Evolutionary conservation across 2,113 vertebrate species (phyloP).

Genomic region (Upupa epops): DNA sequence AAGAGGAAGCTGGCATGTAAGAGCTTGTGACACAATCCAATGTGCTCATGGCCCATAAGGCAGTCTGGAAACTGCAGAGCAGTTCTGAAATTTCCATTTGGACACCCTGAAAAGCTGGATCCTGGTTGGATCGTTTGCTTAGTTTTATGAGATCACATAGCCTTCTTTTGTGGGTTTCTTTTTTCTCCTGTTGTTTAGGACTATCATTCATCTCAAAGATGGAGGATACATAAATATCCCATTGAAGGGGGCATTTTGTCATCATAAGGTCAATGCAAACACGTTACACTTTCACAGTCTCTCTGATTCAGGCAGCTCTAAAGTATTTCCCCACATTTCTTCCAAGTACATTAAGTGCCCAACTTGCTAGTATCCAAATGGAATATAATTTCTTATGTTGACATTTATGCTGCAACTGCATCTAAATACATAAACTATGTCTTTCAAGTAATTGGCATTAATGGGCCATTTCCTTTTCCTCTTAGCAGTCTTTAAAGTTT

Average conservation of each 20-base stretch:
- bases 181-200: slow-evolving; percentile 4
- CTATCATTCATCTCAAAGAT: slow-evolving; percentile 40
- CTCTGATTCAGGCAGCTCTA: slow-evolving; percentile 28
- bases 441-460: slow-evolving; percentile 39
- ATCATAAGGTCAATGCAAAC: slow-evolving; percentile 36
- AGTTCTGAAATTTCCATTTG: slow-evolving; percentile 33
- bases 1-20: not conserved
- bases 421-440: slow-evolving; percentile 2
- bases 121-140: slow-evolving; percentile 10
- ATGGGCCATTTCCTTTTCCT: slow-evolving; percentile 25
- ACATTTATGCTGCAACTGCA: slow-evolving; percentile 40
- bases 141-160: slow-evolving; percentile 29
- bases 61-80: slow-evolving; percentile 25
- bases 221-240: not conserved
- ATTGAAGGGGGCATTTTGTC: slow-evolving; percentile 8
- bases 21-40: not conserved
- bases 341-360: not conserved
- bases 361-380: slow-evolving; percentile 45
- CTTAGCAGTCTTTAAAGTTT: not conserved
- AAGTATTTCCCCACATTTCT: slow-evolving; percentile 44
- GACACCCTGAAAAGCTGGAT: slow-evolving; percentile 38
- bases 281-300: slow-evolving; percentile 50
- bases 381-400: slow-evolving; percentile 56
- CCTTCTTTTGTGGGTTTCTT: not conserved
- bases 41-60: not conserved